Conservation (phyloP, 2,888 invertebrate genomes). For the Microdon myrmicae region DNA sequence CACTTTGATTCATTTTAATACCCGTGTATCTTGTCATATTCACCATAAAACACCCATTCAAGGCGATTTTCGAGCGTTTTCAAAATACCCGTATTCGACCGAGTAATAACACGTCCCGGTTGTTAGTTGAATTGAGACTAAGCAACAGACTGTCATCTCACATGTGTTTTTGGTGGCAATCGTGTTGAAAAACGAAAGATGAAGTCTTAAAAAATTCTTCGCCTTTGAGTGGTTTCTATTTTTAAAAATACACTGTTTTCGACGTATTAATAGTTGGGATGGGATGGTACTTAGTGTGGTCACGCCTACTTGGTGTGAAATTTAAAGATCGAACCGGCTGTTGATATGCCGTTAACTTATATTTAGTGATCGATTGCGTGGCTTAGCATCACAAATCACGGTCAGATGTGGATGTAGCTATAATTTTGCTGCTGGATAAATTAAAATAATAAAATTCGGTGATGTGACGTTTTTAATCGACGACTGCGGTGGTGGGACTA, state of each 20-base stretch:
- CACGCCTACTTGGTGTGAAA: conserved; percentile 31
- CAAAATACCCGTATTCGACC: conserved; percentile 16
- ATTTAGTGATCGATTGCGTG: conserved; percentile 45
- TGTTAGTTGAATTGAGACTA: conserved; percentile 35
- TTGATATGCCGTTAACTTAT: conserved; percentile 31
- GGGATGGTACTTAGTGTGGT: conserved; percentile 28
- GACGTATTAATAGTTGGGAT: conserved; percentile 36
- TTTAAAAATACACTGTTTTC: conserved; percentile 45
- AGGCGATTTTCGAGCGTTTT: conserved; percentile 1
- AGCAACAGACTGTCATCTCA: conserved; percentile 24
- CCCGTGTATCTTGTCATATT: conserved; percentile 40
- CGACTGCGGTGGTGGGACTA: conserved; percentile 15
- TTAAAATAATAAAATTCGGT: conserved; percentile 59
- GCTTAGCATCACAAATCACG: conserved; percentile 39
- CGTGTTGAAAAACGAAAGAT: conserved; percentile 6
- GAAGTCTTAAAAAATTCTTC: conserved; percentile 41
- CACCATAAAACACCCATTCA: conserved; percentile 1
- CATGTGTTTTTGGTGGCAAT: conserved; percentile 45
- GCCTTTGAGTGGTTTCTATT: conserved; percentile 54
- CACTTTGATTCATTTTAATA: conserved; percentile 33
- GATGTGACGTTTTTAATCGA: conserved; percentile 61
- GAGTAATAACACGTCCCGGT: conserved; percentile 35
- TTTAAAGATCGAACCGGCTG: conserved; percentile 33
- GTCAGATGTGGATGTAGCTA: conserved; percentile 30
- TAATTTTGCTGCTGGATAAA: conserved; percentile 56